Conservation (phyloP, 2,797 vertebrate genomes). For the Syndactyla subalaris region DNA sequence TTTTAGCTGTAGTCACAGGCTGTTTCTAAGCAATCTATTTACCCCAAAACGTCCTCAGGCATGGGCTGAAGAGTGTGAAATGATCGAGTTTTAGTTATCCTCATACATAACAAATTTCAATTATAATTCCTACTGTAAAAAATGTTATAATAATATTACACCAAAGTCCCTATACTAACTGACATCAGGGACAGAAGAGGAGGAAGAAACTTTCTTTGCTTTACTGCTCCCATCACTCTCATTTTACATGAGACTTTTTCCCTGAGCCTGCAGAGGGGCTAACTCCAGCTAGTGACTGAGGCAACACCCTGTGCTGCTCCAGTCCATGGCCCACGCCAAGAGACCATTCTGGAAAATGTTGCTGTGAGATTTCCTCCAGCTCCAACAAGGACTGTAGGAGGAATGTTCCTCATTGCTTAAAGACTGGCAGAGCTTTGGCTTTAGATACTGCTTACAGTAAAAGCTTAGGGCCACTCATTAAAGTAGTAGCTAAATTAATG, state of each 20-base stretch:
- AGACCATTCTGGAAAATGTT: neutral
- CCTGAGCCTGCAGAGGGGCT: neutral
- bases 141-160: conserved; percentile 76
- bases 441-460: conserved; percentile 31
- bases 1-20: conserved; percentile 80
- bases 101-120: conserved; percentile 82
- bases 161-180: conserved; percentile 63
- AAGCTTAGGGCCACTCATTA: conserved; percentile 24
- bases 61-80: conserved; percentile 77
- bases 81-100: conserved; percentile 82
- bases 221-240: conserved; percentile 16
- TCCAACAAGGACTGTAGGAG: neutral
- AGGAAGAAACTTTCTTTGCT: conserved; percentile 48
- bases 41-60: conserved; percentile 80
- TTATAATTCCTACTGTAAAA: conserved; percentile 79
- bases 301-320: neutral
- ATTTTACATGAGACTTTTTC: neutral
- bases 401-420: neutral
- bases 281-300: neutral
- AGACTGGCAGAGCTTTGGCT: conserved; percentile 33
- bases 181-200: conserved; percentile 31
- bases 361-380: neutral
- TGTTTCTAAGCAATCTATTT: conserved; percentile 84
- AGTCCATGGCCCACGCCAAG: neutral
- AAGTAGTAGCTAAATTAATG: conserved; percentile 19